phyloP scores from a whole-genome alignment of 2,888 invertebrate species.

The Polymixis lichenea region DNA sequence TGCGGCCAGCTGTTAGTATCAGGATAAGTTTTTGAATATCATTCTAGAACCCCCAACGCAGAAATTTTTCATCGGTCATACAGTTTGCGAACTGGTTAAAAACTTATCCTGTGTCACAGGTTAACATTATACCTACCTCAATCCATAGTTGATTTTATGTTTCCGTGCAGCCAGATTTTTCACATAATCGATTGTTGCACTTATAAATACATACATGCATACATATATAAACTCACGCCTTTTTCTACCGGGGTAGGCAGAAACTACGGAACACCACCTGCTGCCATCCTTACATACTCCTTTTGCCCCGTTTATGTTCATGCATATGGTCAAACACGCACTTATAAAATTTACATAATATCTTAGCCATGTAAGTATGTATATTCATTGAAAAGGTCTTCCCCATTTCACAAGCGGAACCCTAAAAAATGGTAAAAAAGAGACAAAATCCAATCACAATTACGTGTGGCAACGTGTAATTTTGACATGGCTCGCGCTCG shows the following conservation, averaged over 20 bases:
- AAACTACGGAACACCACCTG: too few relatives aligned
- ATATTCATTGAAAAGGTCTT: background rate
- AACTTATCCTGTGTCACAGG: too few relatives aligned
- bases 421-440: slow-evolving; percentile 78
- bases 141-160: background rate
- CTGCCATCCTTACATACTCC: too few relatives aligned
- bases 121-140: too few relatives aligned
- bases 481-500: slow-evolving; percentile 76
- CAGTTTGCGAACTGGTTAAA: too few relatives aligned
- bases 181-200: background rate
- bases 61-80: too few relatives aligned
- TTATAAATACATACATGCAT: background rate
- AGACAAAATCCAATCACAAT: slow-evolving; percentile 88
- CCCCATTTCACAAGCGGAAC: slow-evolving; percentile 47
- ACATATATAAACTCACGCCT: too few relatives aligned
- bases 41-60: too few relatives aligned
- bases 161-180: background rate
- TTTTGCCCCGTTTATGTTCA: too few relatives aligned
- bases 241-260: too few relatives aligned
- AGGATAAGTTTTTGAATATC: too few relatives aligned
- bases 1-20: too few relatives aligned
- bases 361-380: background rate
- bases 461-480: slow-evolving; percentile 80
- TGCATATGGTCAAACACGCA: background rate
- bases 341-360: background rate